Evolutionary conservation across 2,113 vertebrate genomes (phyloP), one percentile per base, ranked within the genome.

Genomic region (Brachypodius melanocephalos): DNA sequence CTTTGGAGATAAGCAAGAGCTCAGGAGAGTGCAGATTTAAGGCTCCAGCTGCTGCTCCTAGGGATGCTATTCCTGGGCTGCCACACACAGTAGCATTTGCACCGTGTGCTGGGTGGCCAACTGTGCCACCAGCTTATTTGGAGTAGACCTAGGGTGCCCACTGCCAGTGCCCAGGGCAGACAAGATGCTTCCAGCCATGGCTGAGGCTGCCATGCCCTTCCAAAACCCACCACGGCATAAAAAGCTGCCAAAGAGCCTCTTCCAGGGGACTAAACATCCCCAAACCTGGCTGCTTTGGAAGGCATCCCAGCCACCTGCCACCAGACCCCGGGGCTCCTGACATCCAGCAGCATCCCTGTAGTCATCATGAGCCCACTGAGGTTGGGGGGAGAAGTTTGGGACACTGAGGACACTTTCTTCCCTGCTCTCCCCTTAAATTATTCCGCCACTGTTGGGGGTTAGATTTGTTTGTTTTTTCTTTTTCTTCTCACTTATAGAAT

Each of bases 351-450:
- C 67, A 16, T 32, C 38, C 34, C 28, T 1, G 3, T 0, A 2
- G n/a, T 79, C 22, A 0, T 14, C 65, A 16, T 2, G 22, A 13
- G 7, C 59, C 72, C 78, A 13, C 49, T 2, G 4, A 54, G 45
- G 7, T 5, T 14, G 1, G 29, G 28, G 5, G 12, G 10, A 17
- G 18, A 12, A 45, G 26, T 46, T n/a, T 68, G 62, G 80, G 84
- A 77, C 72, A 19, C 54, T 7, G 29, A 84, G 82, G 76, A 95
- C 73, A 32, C 61, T 57, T 42, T 10, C 61, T 86, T 83, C 93
- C 73, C 38, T 81, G 32, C 85, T 85, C 68, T 88, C 85, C 62
- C 85, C 91, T 92, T 59, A 52, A 89, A 95, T 89, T 79, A 63
- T 88, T 91, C 92, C 89, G 83, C 84, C 38, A 38, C 38, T 38